Conservation (phyloP, 2,113 vertebrate genomes). For the Cariama cristata region DNA sequence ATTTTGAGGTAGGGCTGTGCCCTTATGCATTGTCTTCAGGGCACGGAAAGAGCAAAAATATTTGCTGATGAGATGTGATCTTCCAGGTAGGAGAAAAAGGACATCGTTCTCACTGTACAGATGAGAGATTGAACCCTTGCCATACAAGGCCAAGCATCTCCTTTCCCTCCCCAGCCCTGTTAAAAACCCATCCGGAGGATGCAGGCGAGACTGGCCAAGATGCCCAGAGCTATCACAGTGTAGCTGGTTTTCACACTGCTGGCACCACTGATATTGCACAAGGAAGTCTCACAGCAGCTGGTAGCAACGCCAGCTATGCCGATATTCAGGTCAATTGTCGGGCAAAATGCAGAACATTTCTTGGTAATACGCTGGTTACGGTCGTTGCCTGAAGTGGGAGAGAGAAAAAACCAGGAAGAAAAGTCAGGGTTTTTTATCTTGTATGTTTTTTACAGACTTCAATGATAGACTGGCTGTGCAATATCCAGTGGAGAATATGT, state of each 20-base stretch:
- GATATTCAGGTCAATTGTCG: background rate
- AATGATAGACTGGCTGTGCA: rapidly evolving
- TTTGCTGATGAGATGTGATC: background rate
- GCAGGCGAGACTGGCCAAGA: conserved; percentile 41
- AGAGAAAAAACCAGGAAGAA: background rate
- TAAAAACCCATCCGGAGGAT: conserved; percentile 33
- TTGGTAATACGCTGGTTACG: conserved; percentile 28
- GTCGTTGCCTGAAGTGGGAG: background rate
- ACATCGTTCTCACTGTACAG: background rate
- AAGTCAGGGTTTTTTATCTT: background rate
- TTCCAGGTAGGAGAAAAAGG: background rate
- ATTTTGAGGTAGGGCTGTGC: background rate
- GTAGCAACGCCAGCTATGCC: background rate
- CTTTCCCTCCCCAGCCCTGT: background rate
- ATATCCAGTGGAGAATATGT: rapidly evolving
- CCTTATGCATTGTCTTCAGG: rapidly evolving
- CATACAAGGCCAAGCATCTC: background rate
- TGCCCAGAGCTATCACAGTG: background rate
- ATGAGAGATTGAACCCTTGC: background rate
- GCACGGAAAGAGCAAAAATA: background rate
- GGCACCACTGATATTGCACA: conserved; percentile 61
- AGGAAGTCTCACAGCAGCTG: conserved; percentile 9
- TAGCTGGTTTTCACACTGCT: conserved; percentile 32
- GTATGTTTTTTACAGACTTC: background rate
- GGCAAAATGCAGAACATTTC: conserved; percentile 25